phyloP scores from a whole-genome alignment of 2,113 vertebrate species.

The Phycodurus eques region DNA sequence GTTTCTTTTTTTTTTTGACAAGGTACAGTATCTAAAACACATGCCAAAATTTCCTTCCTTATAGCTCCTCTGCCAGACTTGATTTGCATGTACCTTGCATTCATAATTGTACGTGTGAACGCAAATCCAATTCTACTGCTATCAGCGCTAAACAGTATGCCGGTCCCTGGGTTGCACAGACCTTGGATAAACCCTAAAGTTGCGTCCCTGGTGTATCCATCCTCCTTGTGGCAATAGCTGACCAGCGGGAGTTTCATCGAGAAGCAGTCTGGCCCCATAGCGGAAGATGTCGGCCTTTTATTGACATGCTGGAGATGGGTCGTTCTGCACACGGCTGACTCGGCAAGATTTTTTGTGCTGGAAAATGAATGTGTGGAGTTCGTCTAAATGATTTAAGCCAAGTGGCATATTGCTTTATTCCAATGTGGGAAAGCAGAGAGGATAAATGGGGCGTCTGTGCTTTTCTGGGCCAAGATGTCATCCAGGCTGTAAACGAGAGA shows the following conservation, averaged over 20 bases:
- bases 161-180: constrained; percentile 49
- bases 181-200: constrained; percentile 39
- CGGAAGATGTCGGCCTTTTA: constrained; percentile 50
- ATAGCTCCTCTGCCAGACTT: no score
- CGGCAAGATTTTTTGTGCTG: constrained; percentile 53
- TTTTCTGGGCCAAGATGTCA: constrained; percentile 11
- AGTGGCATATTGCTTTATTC: constrained; percentile 23
- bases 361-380: constrained; percentile 19
- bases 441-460: constrained; percentile 21
- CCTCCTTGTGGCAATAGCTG: constrained; percentile 76
- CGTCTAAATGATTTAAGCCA: constrained; percentile 36
- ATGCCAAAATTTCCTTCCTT: not conserved
- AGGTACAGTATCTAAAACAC: not conserved
- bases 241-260: constrained; percentile 60
- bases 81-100: not conserved
- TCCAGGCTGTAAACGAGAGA: not conserved
- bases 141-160: constrained; percentile 37
- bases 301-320: constrained; percentile 60
- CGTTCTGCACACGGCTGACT: constrained; percentile 56
- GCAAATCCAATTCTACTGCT: constrained; percentile 13
- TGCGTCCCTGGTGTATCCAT: constrained; percentile 61
- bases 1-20: not conserved
- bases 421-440: constrained; percentile 27
- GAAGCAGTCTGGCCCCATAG: constrained; percentile 42
- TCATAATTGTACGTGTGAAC: no score